These are phyloP conservation scores for Hypomesus transpacificus DNA, from an alignment of 2,113 vertebrate genomes.

Conservation along the genomic window DNA sequence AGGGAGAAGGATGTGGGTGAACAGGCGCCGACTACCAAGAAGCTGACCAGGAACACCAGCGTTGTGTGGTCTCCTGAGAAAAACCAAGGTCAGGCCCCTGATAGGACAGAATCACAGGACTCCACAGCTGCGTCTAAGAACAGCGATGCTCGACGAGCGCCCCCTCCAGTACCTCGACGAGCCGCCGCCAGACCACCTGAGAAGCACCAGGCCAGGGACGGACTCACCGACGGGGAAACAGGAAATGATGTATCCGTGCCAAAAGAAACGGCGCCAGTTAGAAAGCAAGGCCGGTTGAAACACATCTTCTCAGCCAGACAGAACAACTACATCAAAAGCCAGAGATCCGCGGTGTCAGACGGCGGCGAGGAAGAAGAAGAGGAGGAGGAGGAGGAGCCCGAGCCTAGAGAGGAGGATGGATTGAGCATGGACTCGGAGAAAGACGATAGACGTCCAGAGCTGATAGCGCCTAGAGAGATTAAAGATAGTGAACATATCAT, in stretches of 20 bases:
- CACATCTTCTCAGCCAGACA: constrained; percentile 67
- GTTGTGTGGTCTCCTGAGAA: neutral
- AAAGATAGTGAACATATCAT: constrained; percentile 52
- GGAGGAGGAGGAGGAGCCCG: constrained; percentile 32
- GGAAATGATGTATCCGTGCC: constrained; percentile 4
- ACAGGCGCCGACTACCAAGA: constrained; percentile 9
- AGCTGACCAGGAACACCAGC: neutral
- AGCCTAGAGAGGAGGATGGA: constrained; percentile 2
- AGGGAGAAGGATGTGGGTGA: constrained; percentile 29
- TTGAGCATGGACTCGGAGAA: constrained; percentile 14
- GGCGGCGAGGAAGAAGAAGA: constrained; percentile 33
- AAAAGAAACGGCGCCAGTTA: constrained; percentile 31
- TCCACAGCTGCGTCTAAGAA: constrained; percentile 1
- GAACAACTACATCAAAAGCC: constrained; percentile 74
- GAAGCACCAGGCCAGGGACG: constrained; percentile 31
- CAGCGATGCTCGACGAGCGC: constrained; percentile 40
- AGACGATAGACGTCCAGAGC: constrained; percentile 14
- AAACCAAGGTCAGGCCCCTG: constrained; percentile 22
- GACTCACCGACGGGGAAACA: constrained; percentile 23
- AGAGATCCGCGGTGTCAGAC: constrained; percentile 49
- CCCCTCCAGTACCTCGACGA: constrained; percentile 42
- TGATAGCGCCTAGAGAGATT: constrained; percentile 13
- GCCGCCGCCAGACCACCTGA: constrained; percentile 2
- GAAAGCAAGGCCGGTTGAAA: constrained; percentile 51
- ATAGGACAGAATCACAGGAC: constrained; percentile 15